phyloP scores from a whole-genome alignment of 2,113 vertebrate species.

The Cryptoleucopteryx plumbea region DNA sequence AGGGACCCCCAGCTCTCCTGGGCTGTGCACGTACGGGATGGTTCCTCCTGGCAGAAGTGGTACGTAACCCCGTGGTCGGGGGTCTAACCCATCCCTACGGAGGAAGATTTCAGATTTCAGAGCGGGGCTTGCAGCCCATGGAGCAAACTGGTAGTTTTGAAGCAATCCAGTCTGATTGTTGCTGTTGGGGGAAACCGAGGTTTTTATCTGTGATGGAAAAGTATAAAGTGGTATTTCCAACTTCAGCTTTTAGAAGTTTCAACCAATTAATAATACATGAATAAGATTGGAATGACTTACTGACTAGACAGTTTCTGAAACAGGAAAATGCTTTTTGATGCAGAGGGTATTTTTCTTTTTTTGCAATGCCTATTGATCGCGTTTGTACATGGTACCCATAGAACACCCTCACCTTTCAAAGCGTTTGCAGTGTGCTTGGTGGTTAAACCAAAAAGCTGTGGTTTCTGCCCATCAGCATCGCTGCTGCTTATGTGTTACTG shows the following conservation, averaged over 20 bases:
- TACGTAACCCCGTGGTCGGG: fast-evolving
- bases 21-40: fast-evolving
- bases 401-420: neutral
- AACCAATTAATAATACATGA: neutral
- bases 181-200: too few relatives aligned
- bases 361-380: neutral
- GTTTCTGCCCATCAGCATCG: neutral
- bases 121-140: neutral
- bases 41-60: neutral
- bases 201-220: neutral
- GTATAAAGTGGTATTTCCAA: neutral
- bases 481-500: neutral
- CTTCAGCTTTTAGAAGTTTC: neutral
- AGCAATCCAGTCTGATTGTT: neutral
- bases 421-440: too few relatives aligned
- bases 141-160: neutral
- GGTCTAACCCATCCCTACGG: fast-evolving
- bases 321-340: neutral
- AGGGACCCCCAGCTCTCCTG: too few relatives aligned
- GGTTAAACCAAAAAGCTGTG: neutral
- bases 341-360: neutral
- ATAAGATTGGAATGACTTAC: neutral
- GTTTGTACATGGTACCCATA: fast-evolving
- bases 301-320: neutral
- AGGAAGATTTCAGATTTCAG: too few relatives aligned